Percentiles rank a stretch among this genome's conserved stretches.
These are phyloP conservation scores for Oasisia sp. DNA, from an alignment of 2,888 invertebrate species.

Conservation along the genomic window DNA sequence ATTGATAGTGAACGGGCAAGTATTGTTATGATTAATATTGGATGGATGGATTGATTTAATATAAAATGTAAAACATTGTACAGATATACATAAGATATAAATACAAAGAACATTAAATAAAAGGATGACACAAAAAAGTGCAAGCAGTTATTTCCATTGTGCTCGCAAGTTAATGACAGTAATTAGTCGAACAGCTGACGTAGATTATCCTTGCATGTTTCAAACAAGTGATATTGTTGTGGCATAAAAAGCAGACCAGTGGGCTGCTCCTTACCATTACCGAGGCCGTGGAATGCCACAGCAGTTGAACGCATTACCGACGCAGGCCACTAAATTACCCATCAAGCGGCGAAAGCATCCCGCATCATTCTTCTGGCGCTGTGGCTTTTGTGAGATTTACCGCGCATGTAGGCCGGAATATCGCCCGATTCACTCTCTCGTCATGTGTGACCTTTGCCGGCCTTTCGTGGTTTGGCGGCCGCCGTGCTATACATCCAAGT, in stretches of 20 bases:
- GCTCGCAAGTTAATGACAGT: background rate
- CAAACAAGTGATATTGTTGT: background rate
- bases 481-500: background rate
- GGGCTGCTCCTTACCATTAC: background rate
- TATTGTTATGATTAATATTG: too few species aligned
- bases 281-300: background rate
- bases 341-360: background rate
- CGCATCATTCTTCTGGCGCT: background rate
- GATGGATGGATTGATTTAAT: too few species aligned
- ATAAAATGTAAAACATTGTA: too few species aligned
- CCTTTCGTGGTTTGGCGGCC: background rate
- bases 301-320: background rate
- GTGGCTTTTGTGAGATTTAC: background rate
- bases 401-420: background rate
- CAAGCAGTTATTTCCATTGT: too few species aligned
- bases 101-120: too few species aligned
- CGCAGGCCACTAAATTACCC: slow-evolving; percentile 9
- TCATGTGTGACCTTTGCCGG: background rate
- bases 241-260: background rate
- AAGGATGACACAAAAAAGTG: too few species aligned
- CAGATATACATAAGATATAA: too few species aligned
- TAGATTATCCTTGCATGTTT: background rate
- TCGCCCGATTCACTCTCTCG: background rate
- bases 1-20: too few species aligned
- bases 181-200: background rate